Evolutionary conservation across 2,113 vertebrate genomes (phyloP).

Genomic region (Climacteris rufus): DNA sequence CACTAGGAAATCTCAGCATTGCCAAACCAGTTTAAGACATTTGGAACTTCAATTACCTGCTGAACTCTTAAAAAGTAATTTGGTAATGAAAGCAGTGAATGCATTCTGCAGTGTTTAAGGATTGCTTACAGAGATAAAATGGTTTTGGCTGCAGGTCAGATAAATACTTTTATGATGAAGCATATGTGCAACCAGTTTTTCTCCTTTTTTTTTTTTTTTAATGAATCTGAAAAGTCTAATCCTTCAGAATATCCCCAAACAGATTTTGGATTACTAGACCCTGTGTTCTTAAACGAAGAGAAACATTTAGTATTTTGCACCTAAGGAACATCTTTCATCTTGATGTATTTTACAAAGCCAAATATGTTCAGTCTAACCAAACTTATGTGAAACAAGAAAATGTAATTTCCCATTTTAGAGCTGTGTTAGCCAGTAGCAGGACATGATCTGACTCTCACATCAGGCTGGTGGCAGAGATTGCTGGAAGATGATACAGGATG

Average conservation of each 20-base stretch:
- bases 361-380: background rate
- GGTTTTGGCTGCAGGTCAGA: slow-evolving; percentile 43
- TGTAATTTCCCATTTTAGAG: background rate
- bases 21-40: slow-evolving; percentile 53
- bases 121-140: slow-evolving; percentile 63
- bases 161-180: slow-evolving; percentile 54
- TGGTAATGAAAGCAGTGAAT: slow-evolving; percentile 55
- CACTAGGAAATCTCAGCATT: slow-evolving; percentile 42
- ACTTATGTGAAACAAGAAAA: background rate
- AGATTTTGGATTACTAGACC: background rate
- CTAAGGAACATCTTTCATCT: background rate
- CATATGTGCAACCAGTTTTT: slow-evolving; percentile 3
- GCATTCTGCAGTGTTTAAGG: slow-evolving; percentile 45
- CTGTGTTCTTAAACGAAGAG: background rate
- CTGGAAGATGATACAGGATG: background rate
- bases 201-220: background rate
- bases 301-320: background rate
- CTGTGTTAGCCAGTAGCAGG: background rate
- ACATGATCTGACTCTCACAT: background rate
- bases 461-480: background rate
- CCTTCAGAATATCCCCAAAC: background rate
- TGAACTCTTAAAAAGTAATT: slow-evolving; percentile 57
- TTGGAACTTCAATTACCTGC: slow-evolving; percentile 64
- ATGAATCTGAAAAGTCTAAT: background rate
- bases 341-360: background rate